Percentiles rank a stretch among this genome's conserved stretches.
These are phyloP conservation scores for Ornithorhynchus anatinus DNA, from an alignment of 2,113 vertebrate genomes.

Conservation along the genomic window DNA sequence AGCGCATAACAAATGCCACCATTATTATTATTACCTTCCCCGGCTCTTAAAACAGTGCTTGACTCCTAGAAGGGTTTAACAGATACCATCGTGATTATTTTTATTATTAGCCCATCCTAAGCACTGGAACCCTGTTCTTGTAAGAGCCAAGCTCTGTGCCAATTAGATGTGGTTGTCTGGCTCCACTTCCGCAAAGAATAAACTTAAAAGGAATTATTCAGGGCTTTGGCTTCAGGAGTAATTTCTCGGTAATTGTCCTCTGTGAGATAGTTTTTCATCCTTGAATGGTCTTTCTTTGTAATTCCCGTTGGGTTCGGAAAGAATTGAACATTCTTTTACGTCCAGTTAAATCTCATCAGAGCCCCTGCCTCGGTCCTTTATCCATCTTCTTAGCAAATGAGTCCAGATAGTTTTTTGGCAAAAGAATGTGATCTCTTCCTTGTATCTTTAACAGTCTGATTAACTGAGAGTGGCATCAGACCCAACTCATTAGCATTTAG, in stretches of 20 bases:
- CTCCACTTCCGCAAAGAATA: no score
- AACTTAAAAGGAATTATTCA: background rate
- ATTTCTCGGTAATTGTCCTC: background rate
- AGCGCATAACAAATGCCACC: no score
- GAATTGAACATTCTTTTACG: constrained; percentile 1
- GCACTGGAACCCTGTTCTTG: no score
- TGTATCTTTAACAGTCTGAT: constrained; percentile 2
- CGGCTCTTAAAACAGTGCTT: no score
- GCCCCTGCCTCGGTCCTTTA: background rate
- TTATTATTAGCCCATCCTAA: no score
- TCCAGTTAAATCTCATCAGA: background rate
- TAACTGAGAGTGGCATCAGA: background rate
- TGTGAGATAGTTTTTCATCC: background rate
- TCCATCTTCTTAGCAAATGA: background rate
- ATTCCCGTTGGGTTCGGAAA: background rate
- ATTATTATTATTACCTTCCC: no score
- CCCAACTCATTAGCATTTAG: background rate
- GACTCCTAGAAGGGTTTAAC: no score
- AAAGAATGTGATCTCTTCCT: background rate
- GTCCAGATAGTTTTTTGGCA: background rate
- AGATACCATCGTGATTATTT: no score
- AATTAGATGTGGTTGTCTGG: no score
- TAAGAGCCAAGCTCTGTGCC: no score
- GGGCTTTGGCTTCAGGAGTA: background rate
- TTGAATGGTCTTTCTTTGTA: background rate